These are phyloP conservation scores for Clupea harengus DNA, from an alignment of 2,113 vertebrate genomes.

Conservation along the genomic window DNA sequence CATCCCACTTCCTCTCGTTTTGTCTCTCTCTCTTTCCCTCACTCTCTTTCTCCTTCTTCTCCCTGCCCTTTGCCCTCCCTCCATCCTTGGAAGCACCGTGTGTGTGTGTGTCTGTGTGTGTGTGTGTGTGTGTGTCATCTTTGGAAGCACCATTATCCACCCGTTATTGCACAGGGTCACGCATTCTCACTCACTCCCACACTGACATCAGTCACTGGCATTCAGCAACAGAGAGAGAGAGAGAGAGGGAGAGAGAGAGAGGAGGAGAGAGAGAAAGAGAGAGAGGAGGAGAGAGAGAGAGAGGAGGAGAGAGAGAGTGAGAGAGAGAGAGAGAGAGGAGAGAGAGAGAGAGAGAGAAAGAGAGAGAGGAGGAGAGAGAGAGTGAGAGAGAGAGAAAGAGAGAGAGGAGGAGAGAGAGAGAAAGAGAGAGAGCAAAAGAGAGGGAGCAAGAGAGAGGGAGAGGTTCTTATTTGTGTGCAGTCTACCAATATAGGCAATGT, in stretches of 20 bases:
- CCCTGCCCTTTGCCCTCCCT: not conserved
- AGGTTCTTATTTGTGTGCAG: constrained; percentile 2
- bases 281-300: not conserved
- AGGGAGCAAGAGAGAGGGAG: not conserved
- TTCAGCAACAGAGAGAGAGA: not conserved
- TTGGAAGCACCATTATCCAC: constrained; percentile 1
- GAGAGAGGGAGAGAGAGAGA: not conserved
- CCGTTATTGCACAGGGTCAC: constrained; percentile 13
- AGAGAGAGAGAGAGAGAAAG: not conserved
- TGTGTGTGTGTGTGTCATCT: too few species aligned
- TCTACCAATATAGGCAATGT: not conserved
- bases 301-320: not conserved
- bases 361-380: constrained; percentile 29
- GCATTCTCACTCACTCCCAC: constrained; percentile 17
- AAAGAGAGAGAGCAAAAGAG: too few species aligned
- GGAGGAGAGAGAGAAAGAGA: constrained; percentile 1
- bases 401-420: too few species aligned
- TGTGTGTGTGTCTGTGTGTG: too few species aligned
- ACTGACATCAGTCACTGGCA: constrained; percentile 28
- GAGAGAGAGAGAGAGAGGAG: not conserved
- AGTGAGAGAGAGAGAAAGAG: not conserved
- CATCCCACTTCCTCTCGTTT: not conserved
- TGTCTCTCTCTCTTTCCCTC: not conserved
- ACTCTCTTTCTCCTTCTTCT: not conserved
- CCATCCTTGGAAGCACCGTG: too few species aligned